These are phyloP conservation scores for Leptodactylus fallax DNA, from an alignment of 2,797 vertebrate genomes.

Conservation along the genomic window DNA sequence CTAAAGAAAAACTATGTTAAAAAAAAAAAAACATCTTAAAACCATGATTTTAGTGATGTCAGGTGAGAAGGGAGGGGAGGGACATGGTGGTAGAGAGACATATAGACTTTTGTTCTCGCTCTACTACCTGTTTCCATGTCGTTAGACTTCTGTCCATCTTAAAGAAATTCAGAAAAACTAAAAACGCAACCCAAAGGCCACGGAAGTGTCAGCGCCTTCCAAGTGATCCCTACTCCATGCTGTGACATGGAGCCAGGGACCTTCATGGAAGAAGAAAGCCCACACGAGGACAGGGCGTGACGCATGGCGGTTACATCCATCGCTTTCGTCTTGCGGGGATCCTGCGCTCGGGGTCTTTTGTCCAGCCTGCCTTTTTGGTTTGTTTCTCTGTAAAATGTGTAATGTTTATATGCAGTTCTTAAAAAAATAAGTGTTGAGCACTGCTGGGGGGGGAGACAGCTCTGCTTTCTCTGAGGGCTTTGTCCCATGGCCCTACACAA, in stretches of 20 bases:
- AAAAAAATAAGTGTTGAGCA: conserved; percentile 50
- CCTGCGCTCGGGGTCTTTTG: not conserved
- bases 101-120: not conserved
- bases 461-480: not conserved
- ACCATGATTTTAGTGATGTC: conserved; percentile 7
- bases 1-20: not conserved
- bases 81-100: not conserved
- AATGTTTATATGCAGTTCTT: not conserved
- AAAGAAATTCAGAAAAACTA: not conserved
- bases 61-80: not conserved
- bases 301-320: not conserved
- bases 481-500: not conserved
- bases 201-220: not conserved
- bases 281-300: not conserved
- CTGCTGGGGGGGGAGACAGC: conserved; percentile 1
- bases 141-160: not conserved
- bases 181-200: not conserved
- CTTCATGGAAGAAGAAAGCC: not conserved
- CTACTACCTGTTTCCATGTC: not conserved
- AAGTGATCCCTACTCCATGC: not conserved
- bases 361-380: conserved; percentile 33
- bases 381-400: conserved; percentile 28
- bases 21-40: conserved; percentile 7
- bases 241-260: not conserved
- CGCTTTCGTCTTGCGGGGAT: not conserved